phyloP scores from a whole-genome alignment of 2,888 invertebrate species.

The Diaphora mendica region DNA sequence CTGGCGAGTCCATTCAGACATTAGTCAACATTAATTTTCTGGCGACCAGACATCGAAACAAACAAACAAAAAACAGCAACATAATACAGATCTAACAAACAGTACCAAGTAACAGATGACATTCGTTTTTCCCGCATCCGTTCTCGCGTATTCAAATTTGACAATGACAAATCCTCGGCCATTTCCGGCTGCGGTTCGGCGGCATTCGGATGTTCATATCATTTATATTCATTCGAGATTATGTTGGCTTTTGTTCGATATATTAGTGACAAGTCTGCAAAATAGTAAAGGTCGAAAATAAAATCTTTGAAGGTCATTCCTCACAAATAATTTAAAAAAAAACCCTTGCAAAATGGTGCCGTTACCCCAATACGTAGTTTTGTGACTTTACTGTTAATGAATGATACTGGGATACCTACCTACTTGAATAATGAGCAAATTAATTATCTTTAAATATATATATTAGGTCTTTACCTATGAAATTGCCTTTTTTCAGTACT shows the following conservation, averaged over 20 bases:
- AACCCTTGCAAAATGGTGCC: not conserved
- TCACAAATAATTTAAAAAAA: not conserved
- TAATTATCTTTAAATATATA: no score
- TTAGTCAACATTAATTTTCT: slow-evolving; percentile 9
- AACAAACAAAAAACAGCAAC: slow-evolving; percentile 35
- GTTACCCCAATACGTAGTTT: not conserved
- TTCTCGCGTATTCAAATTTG: slow-evolving; percentile 82
- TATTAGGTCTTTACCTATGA: no score
- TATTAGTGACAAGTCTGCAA: slow-evolving; percentile 68
- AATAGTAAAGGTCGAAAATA: slow-evolving; percentile 66
- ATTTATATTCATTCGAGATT: slow-evolving; percentile 82
- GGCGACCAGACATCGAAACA: slow-evolving; percentile 18
- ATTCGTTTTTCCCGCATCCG: slow-evolving; percentile 82
- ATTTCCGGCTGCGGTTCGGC: slow-evolving; percentile 79
- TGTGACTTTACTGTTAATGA: not conserved
- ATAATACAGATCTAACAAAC: slow-evolving; percentile 44
- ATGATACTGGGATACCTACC: not conserved
- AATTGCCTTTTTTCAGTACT: no score
- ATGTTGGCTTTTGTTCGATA: slow-evolving; percentile 66
- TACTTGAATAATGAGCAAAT: no score
- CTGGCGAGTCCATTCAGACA: not conserved
- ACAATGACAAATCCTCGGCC: slow-evolving; percentile 83
- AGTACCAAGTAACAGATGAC: slow-evolving; percentile 74
- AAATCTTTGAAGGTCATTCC: slow-evolving; percentile 41
- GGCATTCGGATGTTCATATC: slow-evolving; percentile 76